A percentile compares a stretch with the other conserved stretches of the same genome.
Conservation (phyloP, 2,888 invertebrate species). For the Drosophila quinaria region DNA sequence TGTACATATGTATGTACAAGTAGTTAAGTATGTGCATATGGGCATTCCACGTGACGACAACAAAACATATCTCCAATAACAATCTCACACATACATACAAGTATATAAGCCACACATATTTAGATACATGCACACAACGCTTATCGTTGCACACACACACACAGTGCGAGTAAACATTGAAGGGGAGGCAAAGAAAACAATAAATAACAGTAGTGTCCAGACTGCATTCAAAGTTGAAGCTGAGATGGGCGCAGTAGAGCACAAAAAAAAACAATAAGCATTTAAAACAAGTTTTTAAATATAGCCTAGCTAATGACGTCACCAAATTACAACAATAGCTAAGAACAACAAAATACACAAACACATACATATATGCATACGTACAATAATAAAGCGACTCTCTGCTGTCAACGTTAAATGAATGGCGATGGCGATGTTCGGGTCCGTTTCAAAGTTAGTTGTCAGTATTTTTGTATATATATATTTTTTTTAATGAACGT, state of each 20-base stretch:
- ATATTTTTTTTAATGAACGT: constrained; percentile 41
- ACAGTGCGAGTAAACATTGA: constrained; percentile 57
- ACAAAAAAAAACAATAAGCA: constrained; percentile 51
- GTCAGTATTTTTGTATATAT: constrained; percentile 29
- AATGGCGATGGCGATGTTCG: constrained; percentile 46
- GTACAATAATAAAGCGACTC: constrained; percentile 22
- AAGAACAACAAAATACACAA: constrained; percentile 30
- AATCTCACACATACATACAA: constrained; percentile 26
- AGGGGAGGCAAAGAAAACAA: constrained; percentile 37
- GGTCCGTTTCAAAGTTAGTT: constrained; percentile 59
- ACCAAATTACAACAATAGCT: constrained; percentile 58
- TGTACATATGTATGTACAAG: not conserved
- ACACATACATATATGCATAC: constrained; percentile 5
- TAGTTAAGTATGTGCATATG: constrained; percentile 16
- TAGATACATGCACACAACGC: constrained; percentile 25
- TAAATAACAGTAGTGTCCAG: constrained; percentile 20
- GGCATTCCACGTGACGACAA: constrained; percentile 55
- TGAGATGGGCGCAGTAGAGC: constrained; percentile 22
- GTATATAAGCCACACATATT: constrained; percentile 6
- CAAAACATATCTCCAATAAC: constrained; percentile 56
- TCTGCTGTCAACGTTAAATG: constrained; percentile 48
- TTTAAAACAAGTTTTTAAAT: constrained; percentile 68
- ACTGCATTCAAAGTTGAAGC: constrained; percentile 41
- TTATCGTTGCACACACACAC: constrained; percentile 50
- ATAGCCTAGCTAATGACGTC: constrained; percentile 64